These are phyloP conservation scores for Nomada flava DNA, from an alignment of 2,888 invertebrate species.

Conservation along the genomic window DNA sequence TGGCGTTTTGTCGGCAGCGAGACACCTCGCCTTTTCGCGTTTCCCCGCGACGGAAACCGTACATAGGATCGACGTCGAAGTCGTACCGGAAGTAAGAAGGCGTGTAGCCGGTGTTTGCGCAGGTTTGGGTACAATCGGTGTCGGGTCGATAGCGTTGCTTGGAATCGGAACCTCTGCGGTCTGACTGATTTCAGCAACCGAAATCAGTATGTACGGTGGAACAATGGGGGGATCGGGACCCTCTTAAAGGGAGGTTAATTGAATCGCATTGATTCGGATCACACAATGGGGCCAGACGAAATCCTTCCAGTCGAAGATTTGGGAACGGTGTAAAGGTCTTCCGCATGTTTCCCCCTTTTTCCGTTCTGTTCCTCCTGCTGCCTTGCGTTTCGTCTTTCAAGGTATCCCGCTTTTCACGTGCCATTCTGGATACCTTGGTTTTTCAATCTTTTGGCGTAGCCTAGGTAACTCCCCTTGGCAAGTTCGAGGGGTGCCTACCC, in stretches of 20 bases:
- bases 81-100: constrained; percentile 76
- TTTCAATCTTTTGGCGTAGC: constrained; percentile 70
- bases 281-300: constrained; percentile 74
- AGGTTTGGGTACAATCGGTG: constrained; percentile 25
- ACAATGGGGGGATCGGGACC: constrained; percentile 72
- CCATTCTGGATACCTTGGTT: constrained; percentile 13
- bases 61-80: constrained; percentile 59
- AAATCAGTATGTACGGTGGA: constrained; percentile 72
- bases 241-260: constrained; percentile 78
- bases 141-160: constrained; percentile 61
- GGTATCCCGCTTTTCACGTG: neutral
- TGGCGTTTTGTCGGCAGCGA: constrained; percentile 70
- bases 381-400: constrained; percentile 21
- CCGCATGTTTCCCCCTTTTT: constrained; percentile 14
- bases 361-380: constrained; percentile 10
- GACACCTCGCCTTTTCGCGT: constrained; percentile 6
- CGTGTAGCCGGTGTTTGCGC: constrained; percentile 52
- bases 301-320: constrained; percentile 63
- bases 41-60: constrained; percentile 56
- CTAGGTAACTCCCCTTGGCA: constrained; percentile 79
- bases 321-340: constrained; percentile 60
- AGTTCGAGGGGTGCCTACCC: constrained; percentile 62
- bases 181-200: constrained; percentile 46
- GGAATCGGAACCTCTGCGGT: constrained; percentile 35
- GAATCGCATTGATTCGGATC: constrained; percentile 78